Evolutionary conservation across 2,797 vertebrate genomes (phyloP).

Genomic region (Diplodus sargus): DNA sequence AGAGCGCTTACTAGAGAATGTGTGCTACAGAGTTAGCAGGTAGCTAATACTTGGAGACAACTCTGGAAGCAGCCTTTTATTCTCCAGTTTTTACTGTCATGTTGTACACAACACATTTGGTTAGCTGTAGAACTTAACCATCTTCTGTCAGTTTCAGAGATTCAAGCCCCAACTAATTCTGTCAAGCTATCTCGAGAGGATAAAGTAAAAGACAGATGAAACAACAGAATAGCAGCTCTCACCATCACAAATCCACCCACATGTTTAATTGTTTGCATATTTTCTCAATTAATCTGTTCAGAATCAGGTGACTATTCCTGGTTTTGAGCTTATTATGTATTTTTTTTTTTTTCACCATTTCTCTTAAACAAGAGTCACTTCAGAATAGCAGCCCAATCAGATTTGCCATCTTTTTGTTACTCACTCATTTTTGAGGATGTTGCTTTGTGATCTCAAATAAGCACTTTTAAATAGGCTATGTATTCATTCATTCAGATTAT

Average conservation of each 20-base stretch:
- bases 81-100: neutral
- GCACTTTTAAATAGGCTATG: neutral
- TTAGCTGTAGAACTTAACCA: neutral
- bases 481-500: too few relatives aligned
- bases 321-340: neutral
- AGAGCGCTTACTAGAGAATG: neutral
- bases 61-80: neutral
- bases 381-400: neutral
- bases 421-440: neutral
- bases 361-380: neutral
- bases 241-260: slow-evolving; percentile 7
- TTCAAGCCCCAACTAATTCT: neutral
- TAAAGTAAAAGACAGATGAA: neutral
- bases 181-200: neutral
- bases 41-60: neutral
- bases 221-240: slow-evolving; percentile 34
- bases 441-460: neutral
- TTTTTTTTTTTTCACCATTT: neutral
- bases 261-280: neutral
- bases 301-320: neutral
- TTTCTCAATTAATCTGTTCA: slow-evolving; percentile 16
- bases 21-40: neutral
- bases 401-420: neutral
- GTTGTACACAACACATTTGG: neutral
- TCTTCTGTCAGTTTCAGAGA: neutral